A percentile compares a stretch with the other conserved stretches of the same genome.
These are phyloP conservation scores for Tolmerus cingulatus DNA, from an alignment of 2,888 invertebrate species.

Conservation along the genomic window DNA sequence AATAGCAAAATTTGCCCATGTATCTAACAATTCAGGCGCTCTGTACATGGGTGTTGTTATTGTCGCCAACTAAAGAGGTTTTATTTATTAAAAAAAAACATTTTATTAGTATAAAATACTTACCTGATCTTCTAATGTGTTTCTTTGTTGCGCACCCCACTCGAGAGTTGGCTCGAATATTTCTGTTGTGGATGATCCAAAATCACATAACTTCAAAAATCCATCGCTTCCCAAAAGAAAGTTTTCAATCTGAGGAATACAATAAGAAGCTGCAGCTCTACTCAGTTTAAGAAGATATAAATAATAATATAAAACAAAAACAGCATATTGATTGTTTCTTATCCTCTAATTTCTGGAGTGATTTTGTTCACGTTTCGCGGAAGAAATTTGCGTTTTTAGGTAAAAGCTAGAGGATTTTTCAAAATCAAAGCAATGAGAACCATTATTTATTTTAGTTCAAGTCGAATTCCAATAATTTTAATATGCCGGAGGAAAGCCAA, in stretches of 20 bases:
- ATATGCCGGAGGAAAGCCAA: too few relatives aligned
- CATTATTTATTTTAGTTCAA: not conserved
- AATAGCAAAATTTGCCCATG: slow-evolving; percentile 95
- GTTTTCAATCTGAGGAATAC: slow-evolving; percentile 78
- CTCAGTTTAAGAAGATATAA: not conserved
- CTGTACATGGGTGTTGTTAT: slow-evolving; percentile 95
- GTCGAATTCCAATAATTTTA: not conserved
- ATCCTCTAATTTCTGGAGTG: not conserved
- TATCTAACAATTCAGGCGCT: slow-evolving; percentile 97
- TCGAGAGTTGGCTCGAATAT: slow-evolving; percentile 82
- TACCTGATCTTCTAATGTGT: slow-evolving; percentile 91
- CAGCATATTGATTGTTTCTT: not conserved
- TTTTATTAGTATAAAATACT: slow-evolving; percentile 46
- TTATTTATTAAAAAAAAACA: slow-evolving; percentile 6
- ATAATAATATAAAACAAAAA: not conserved
- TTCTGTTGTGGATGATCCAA: slow-evolving; percentile 92
- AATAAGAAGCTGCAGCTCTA: not conserved
- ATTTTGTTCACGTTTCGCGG: not conserved
- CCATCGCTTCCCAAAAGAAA: slow-evolving; percentile 87
- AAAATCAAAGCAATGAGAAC: not conserved
- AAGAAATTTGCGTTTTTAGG: not conserved
- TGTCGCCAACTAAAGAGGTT: slow-evolving; percentile 71
- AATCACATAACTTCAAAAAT: slow-evolving; percentile 93
- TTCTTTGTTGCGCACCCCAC: slow-evolving; percentile 92
- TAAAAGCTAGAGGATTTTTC: not conserved